Evolutionary conservation across 2,113 vertebrate genomes (phyloP).

Genomic region (Fulmarus glacialis): DNA sequence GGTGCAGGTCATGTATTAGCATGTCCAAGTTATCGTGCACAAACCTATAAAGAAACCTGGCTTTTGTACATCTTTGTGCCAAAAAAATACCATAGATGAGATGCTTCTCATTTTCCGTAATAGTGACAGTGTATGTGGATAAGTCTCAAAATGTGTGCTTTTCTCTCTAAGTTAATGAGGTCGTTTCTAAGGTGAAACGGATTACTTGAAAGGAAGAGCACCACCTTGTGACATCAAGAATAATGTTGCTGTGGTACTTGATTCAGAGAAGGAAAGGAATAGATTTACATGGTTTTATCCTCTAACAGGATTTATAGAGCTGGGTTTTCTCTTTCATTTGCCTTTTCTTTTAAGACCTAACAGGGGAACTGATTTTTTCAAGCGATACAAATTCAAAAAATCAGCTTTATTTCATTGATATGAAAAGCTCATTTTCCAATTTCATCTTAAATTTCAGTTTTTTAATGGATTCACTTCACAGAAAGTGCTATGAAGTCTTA

Average conservation of each 20-base stretch:
- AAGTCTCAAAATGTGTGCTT: neutral
- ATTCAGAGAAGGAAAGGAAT: neutral
- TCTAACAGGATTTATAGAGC: neutral
- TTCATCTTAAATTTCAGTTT: neutral
- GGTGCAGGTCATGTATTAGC: neutral
- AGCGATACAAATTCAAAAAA: slow-evolving; percentile 25
- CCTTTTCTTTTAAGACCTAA: neutral
- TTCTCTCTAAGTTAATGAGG: neutral
- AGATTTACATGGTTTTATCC: neutral
- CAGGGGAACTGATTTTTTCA: neutral
- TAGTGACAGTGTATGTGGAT: neutral
- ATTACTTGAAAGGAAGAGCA: slow-evolving; percentile 48
- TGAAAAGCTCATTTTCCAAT: slow-evolving; percentile 13
- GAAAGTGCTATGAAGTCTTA: neutral
- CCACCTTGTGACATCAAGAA: slow-evolving; percentile 46
- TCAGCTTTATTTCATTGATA: slow-evolving; percentile 14
- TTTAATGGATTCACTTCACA: neutral
- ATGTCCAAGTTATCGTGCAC: neutral
- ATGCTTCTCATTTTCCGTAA: neutral
- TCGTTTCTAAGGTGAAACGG: slow-evolving; percentile 3
- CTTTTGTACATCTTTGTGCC: neutral
- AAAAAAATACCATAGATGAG: neutral
- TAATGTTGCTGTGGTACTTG: neutral
- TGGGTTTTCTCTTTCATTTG: slow-evolving; percentile 26
- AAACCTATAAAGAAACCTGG: neutral